phyloP scores from a whole-genome alignment of 2,888 invertebrate species.

The Tethea ocularis region DNA sequence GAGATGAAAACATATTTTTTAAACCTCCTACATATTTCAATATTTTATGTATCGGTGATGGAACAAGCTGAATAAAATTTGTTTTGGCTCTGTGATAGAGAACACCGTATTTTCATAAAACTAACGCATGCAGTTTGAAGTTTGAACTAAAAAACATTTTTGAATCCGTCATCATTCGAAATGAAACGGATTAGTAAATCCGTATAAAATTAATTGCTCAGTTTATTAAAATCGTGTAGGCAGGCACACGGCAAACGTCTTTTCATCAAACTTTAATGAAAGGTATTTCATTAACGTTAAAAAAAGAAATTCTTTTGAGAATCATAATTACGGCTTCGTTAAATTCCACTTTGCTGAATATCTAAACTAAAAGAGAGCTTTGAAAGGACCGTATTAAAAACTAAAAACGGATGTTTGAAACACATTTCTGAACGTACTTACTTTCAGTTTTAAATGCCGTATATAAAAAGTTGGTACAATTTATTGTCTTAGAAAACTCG shows the following conservation, averaged over 20 bases:
- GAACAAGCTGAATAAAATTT: not conserved
- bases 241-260: slow-evolving; percentile 28
- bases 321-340: slow-evolving; percentile 75
- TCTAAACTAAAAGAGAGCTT: slow-evolving; percentile 60
- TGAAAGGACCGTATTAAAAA: slow-evolving; percentile 64
- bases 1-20: too few species aligned
- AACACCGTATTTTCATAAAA: not conserved
- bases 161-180: not conserved
- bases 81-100: not conserved
- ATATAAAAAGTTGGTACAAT: not conserved
- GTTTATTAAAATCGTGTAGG: slow-evolving; percentile 29
- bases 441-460: not conserved
- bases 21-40: too few species aligned
- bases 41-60: not conserved
- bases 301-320: slow-evolving; percentile 59
- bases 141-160: not conserved
- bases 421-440: slow-evolving; percentile 41
- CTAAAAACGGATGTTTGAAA: slow-evolving; percentile 57
- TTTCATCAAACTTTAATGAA: slow-evolving; percentile 63
- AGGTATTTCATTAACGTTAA: slow-evolving; percentile 64
- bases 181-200: not conserved
- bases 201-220: slow-evolving; percentile 19
- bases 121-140: not conserved
- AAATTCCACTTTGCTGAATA: slow-evolving; percentile 68
- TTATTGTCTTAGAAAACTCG: slow-evolving; percentile 1